phyloP scores from a whole-genome alignment of 2,888 invertebrate genomes.

The Allacma fusca region DNA sequence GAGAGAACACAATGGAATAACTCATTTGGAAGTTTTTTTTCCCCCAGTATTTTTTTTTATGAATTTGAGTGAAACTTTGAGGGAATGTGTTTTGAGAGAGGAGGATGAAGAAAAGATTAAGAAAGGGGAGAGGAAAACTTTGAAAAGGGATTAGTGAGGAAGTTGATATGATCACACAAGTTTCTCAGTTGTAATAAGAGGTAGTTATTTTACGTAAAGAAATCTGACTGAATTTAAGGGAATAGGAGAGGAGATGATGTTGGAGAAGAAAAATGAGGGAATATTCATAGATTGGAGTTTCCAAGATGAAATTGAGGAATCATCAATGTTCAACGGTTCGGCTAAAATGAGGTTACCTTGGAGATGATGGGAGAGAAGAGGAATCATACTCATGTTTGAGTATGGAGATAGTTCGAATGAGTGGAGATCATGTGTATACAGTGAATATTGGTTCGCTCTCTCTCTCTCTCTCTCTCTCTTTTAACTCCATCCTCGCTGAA shows the following conservation, averaged over 20 bases:
- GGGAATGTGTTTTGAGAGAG: background rate
- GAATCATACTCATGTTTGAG: background rate
- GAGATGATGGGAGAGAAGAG: background rate
- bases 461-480: no score
- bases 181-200: background rate
- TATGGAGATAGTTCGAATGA: background rate
- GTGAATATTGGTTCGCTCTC: no score
- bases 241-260: background rate
- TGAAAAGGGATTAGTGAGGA: background rate
- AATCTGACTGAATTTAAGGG: background rate
- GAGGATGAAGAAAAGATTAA: background rate
- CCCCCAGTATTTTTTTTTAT: background rate
- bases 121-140: background rate
- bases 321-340: slow-evolving; percentile 37
- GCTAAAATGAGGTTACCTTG: slow-evolving; percentile 29
- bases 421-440: no score
- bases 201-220: slow-evolving; percentile 1
- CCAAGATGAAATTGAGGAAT: background rate
- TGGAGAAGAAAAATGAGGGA: background rate
- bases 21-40: background rate
- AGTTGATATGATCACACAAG: slow-evolving; percentile 16
- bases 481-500: no score
- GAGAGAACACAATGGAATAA: background rate
- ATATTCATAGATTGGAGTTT: slow-evolving; percentile 27
- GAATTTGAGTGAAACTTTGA: background rate